Evolutionary conservation across 37 sponge, comb jelly and placozoan genomes (phyloP), one percentile per base, ranked within the genome.

Genomic region (Chondrosia reniformis): DNA sequence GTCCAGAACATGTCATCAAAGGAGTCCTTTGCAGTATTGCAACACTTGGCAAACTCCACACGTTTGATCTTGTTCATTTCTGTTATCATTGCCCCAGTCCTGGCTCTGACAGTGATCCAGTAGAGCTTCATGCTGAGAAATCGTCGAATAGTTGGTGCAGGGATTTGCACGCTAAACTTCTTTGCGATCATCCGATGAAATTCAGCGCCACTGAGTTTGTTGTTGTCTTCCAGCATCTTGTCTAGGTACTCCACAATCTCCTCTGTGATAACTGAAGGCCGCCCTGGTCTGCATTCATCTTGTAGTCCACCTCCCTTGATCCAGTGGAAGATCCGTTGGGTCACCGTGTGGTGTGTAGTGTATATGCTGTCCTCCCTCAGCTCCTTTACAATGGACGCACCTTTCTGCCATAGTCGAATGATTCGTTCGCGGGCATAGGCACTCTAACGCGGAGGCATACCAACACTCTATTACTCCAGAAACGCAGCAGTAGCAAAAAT

Each of bases 291-390:
- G 66, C 7, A 13, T 13, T 7, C 25, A 33, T 36, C 39, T 55
- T 55, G 2, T 6, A 76, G 45, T 4, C 33, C 39, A 9, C 3
- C 39, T 31, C n/a, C 44, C 40, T 61, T 69, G 57, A 40, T 71
- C 72, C 74, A 62, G 61, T 2, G 3, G 66, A 64, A 64, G 66
- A 64, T 64, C 3, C 34, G 7, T 2, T 4, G 85, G 42, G 8
- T 54, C 42, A 28, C 73, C 45, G 54, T 85, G 65, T 46, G 78
- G 5, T 1, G 75, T 44, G 66, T 64, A 33, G 66, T 64, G 34
- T 21, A 64, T 27, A 64, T 64, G 6, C 66, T 7, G 34, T 10
- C 66, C 32, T 4, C 27, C 58, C 58, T 56, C 58, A 56, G 58
- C 58, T 56, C 4, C 58, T 56, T 56, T 28, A 56, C 58, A 6